Conservation (phyloP, 2,113 vertebrate genomes). For the Ptilonorhynchus violaceus region DNA sequence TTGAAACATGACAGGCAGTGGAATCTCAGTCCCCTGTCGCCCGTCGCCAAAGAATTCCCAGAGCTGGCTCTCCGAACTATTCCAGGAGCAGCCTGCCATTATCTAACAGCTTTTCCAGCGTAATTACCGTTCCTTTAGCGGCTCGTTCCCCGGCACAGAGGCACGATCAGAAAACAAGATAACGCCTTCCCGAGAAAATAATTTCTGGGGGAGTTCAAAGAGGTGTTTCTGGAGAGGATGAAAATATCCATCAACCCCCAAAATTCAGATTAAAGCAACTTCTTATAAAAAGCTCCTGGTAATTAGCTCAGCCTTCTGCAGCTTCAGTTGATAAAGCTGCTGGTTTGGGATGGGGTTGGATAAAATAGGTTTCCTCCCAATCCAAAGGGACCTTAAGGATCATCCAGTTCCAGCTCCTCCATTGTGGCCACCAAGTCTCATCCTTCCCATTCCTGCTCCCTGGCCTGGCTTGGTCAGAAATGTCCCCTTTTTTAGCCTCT, state of each 20-base stretch:
- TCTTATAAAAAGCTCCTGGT: neutral
- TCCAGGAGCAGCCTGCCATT: neutral
- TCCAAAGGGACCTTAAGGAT: neutral
- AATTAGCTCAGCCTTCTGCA: neutral
- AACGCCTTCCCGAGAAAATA: neutral
- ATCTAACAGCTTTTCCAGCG: neutral
- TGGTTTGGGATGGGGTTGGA: neutral
- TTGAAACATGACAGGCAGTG: neutral
- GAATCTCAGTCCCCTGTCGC: neutral
- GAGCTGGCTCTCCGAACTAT: neutral
- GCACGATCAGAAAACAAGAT: neutral
- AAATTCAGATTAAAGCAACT: neutral
- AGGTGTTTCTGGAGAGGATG: neutral
- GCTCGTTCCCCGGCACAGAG: neutral
- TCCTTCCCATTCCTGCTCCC: neutral
- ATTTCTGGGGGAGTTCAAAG: neutral
- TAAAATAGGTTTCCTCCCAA: too few species aligned
- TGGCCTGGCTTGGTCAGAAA: neutral
- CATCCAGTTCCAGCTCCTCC: neutral
- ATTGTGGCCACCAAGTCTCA: neutral
- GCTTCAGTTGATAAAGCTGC: neutral
- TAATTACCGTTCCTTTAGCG: neutral
- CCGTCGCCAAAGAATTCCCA: neutral
- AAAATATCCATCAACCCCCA: neutral
- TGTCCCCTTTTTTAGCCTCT: accelerated